Conservation (phyloP, 1,140 invertebrate species). For the Zaprionus taronus region DNA sequence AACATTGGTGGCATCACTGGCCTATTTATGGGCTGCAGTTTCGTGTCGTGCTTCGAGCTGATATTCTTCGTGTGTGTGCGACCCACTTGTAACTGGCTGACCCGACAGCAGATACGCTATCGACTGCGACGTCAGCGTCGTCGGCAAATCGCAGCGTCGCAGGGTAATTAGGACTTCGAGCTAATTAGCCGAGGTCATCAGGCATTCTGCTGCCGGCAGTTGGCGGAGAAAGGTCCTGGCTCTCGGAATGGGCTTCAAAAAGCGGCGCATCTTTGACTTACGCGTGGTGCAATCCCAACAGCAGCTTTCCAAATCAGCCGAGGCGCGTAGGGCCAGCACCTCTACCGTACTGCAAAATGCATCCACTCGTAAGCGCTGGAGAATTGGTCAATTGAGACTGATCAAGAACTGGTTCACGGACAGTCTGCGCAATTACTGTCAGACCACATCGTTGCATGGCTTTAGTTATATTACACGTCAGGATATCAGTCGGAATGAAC, state of each 20-base stretch:
- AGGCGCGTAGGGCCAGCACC: conserved; percentile 14
- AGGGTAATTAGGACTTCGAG: conserved; percentile 51
- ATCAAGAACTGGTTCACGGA: conserved; percentile 66
- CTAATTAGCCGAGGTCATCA: conserved; percentile 39
- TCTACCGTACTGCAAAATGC: not conserved
- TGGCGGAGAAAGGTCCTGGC: not conserved
- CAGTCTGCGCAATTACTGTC: conserved; percentile 83
- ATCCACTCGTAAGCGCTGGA: not conserved
- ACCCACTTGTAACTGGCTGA: conserved; percentile 75
- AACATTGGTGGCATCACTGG: conserved; percentile 88
- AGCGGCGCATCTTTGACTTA: conserved; percentile 69
- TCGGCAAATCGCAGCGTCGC: conserved; percentile 20
- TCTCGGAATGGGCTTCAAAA: conserved; percentile 63
- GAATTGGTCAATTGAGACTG: conserved; percentile 23
- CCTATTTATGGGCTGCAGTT: conserved; percentile 88
- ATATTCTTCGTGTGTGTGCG: conserved; percentile 85
- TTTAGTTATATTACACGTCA: conserved; percentile 78
- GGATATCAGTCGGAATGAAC: conserved; percentile 67
- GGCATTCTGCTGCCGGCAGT: conserved; percentile 32
- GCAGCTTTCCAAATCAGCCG: conserved; percentile 26
- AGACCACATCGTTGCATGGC: conserved; percentile 84
- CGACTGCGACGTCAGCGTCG: conserved; percentile 37
- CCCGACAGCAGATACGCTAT: conserved; percentile 62
- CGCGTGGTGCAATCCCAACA: conserved; percentile 62
- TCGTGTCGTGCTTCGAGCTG: conserved; percentile 88